Conservation (phyloP, 2,113 vertebrate species). For the Hemibates koningsi region DNA sequence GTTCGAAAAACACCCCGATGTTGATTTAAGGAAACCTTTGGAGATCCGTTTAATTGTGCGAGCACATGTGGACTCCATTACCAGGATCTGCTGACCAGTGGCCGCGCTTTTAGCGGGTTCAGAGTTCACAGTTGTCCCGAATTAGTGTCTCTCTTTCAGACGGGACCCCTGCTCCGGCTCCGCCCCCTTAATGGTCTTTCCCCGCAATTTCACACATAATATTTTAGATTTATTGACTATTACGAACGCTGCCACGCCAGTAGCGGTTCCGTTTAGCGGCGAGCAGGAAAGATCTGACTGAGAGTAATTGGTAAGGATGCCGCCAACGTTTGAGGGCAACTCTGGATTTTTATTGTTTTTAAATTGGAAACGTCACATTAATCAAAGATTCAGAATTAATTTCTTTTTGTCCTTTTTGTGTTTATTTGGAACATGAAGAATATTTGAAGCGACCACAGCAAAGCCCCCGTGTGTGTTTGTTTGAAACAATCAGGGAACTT, state of each 20-base stretch:
- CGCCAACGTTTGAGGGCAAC: neutral
- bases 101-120: conserved; percentile 81
- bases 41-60: conserved; percentile 68
- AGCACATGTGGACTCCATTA: conserved; percentile 87
- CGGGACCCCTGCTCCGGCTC: conserved; percentile 79
- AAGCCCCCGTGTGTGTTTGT: neutral
- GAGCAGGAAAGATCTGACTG: conserved; percentile 75
- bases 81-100: conserved; percentile 79
- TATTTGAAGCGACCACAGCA: neutral
- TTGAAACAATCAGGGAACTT: neutral
- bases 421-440: neutral
- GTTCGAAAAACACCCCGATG: conserved; percentile 44
- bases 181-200: conserved; percentile 88
- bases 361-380: conserved; percentile 30
- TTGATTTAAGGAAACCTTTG: conserved; percentile 70
- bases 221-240: conserved; percentile 98
- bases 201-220: conserved; percentile 96
- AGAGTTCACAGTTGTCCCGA: conserved; percentile 97
- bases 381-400: neutral
- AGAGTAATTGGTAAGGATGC: conserved; percentile 76
- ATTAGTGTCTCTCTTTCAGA: conserved; percentile 85
- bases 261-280: conserved; percentile 79
- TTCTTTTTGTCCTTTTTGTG: neutral
- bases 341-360: conserved; percentile 16
- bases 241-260: conserved; percentile 88